Percentiles rank a stretch among this genome's conserved stretches.
These are phyloP conservation scores for Dasyornis broadbenti DNA, from an alignment of 2,113 vertebrate species.

Conservation along the genomic window DNA sequence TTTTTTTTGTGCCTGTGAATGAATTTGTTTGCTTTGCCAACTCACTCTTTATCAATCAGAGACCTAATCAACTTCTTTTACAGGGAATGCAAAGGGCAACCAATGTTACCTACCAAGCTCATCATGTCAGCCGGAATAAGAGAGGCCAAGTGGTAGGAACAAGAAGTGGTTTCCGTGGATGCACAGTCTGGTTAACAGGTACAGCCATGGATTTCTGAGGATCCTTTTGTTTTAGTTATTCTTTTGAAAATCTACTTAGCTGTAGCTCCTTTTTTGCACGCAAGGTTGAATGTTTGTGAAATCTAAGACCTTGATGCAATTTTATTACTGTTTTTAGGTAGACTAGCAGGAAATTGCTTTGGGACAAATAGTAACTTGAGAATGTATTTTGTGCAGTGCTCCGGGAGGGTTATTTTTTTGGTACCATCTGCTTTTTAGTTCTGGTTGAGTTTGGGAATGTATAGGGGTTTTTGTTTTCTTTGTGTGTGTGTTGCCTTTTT, in stretches of 20 bases:
- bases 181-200: conserved; percentile 98
- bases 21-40: neutral
- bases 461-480: neutral
- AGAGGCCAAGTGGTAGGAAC: conserved; percentile 96
- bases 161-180: conserved; percentile 94
- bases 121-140: conserved; percentile 97
- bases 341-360: neutral
- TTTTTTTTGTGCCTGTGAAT: neutral
- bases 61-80: neutral
- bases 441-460: neutral
- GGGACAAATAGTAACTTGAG: neutral
- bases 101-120: conserved; percentile 97
- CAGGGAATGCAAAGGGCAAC: conserved; percentile 97
- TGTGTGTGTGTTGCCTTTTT: neutral
- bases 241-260: neutral
- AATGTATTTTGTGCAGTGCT: neutral
- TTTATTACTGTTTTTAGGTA: neutral
- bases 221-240: neutral
- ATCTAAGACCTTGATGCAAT: neutral
- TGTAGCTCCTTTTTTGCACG: neutral
- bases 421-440: neutral
- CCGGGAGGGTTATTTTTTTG: neutral
- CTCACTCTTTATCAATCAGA: neutral
- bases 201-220: neutral
- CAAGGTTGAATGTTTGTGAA: neutral